phyloP scores from a whole-genome alignment of 2,888 invertebrate species.

The Gymnosoma rotundatum region DNA sequence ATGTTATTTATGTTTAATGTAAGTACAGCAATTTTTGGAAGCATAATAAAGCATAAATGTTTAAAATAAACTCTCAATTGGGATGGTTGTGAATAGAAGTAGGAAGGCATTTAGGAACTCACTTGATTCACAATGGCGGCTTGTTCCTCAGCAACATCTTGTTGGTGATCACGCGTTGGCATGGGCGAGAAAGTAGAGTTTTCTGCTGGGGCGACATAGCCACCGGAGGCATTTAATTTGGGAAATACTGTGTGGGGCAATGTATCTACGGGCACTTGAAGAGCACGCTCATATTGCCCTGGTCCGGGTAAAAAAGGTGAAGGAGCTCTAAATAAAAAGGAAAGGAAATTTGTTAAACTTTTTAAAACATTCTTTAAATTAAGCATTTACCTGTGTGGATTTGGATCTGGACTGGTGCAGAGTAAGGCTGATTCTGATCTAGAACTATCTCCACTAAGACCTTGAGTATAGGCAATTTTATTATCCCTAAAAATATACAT shows the following conservation, averaged over 20 bases:
- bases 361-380: not conserved
- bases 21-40: conserved; percentile 33
- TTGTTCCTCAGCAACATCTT: conserved; percentile 81
- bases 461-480: conserved; percentile 82
- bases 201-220: conserved; percentile 79
- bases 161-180: conserved; percentile 82
- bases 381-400: conserved; percentile 83
- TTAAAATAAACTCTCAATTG: conserved; percentile 38
- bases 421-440: conserved; percentile 82
- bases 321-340: conserved; percentile 78
- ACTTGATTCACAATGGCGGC: conserved; percentile 82
- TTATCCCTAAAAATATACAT: conserved; percentile 79
- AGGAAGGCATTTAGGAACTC: conserved; percentile 71
- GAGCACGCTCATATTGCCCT: conserved; percentile 81
- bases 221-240: conserved; percentile 81
- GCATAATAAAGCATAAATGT: conserved; percentile 21
- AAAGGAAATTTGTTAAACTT: not conserved
- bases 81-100: conserved; percentile 45
- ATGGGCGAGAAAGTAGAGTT: conserved; percentile 80
- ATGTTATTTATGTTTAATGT: conserved; percentile 38
- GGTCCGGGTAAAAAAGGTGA: conserved; percentile 84
- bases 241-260: conserved; percentile 84
- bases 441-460: conserved; percentile 83
- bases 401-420: conserved; percentile 74
- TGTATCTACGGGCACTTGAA: conserved; percentile 80